A percentile compares a stretch with the other conserved stretches of the same genome.
These are phyloP conservation scores for Micrastur ruficollis DNA, from an alignment of 2,797 vertebrate genomes.

Conservation along the genomic window DNA sequence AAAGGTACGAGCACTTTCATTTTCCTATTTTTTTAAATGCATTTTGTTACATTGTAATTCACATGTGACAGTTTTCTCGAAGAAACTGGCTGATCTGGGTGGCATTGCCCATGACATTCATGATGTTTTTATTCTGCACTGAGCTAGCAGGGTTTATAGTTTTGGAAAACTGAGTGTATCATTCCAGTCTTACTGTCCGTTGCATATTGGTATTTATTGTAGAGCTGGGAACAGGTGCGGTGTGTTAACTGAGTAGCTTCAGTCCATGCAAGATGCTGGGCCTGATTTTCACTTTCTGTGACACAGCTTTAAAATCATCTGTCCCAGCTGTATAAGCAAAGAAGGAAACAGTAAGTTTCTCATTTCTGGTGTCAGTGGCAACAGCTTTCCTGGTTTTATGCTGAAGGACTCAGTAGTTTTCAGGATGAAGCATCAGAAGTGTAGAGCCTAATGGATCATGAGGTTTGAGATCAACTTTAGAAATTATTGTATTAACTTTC, in stretches of 20 bases:
- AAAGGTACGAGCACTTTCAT: background rate
- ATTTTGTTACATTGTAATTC: background rate
- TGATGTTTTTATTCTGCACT: background rate
- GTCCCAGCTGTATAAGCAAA: background rate
- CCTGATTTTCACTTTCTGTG: background rate
- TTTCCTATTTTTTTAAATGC: background rate
- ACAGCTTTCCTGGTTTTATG: background rate
- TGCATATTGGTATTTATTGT: background rate
- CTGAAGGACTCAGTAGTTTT: background rate
- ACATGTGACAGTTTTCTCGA: background rate
- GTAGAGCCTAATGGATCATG: background rate
- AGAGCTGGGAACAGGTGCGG: background rate
- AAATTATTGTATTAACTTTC: background rate
- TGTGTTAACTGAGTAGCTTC: background rate
- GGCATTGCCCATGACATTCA: background rate
- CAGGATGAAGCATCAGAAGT: background rate
- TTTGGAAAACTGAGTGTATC: background rate
- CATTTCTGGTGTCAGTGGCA: background rate
- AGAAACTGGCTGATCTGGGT: background rate
- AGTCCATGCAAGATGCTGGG: background rate
- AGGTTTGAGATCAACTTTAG: background rate
- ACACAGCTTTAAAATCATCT: background rate
- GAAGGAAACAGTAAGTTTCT: background rate
- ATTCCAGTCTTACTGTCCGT: background rate
- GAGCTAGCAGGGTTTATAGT: background rate